phyloP scores from a whole-genome alignment of 2,113 vertebrate species.

The Trogon melanurus region DNA sequence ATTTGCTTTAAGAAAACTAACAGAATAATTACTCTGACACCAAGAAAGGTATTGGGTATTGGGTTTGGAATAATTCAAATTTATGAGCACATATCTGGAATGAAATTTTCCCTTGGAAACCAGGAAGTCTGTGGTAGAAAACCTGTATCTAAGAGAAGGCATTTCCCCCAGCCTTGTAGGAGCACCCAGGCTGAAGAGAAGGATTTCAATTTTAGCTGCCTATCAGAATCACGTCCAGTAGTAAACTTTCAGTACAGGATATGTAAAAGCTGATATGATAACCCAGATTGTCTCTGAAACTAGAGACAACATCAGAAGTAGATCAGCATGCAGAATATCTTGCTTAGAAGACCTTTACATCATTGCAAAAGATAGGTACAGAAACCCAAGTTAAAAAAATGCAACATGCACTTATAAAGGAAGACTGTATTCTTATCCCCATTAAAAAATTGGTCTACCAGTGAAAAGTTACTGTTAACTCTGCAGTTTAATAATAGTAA shows the following conservation, averaged over 20 bases:
- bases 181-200: background rate
- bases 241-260: background rate
- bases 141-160: background rate
- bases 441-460: background rate
- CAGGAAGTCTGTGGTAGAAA: background rate
- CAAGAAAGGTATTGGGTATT: background rate
- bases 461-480: background rate
- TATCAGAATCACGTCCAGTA: background rate
- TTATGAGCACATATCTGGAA: background rate
- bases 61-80: conserved; percentile 6
- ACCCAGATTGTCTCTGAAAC: conserved; percentile 3
- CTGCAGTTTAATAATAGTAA: background rate
- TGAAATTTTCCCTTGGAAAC: background rate
- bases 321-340: background rate
- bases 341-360: background rate
- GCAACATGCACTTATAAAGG: background rate
- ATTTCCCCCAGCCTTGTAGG: background rate
- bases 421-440: background rate
- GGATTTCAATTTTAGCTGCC: background rate
- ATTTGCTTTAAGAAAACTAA: conserved; percentile 39
- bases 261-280: background rate
- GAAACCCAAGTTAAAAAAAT: background rate
- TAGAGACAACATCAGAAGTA: background rate
- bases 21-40: background rate
- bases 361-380: background rate